Conservation (phyloP, 1,140 invertebrate species). For the Drosophila sp. region DNA sequence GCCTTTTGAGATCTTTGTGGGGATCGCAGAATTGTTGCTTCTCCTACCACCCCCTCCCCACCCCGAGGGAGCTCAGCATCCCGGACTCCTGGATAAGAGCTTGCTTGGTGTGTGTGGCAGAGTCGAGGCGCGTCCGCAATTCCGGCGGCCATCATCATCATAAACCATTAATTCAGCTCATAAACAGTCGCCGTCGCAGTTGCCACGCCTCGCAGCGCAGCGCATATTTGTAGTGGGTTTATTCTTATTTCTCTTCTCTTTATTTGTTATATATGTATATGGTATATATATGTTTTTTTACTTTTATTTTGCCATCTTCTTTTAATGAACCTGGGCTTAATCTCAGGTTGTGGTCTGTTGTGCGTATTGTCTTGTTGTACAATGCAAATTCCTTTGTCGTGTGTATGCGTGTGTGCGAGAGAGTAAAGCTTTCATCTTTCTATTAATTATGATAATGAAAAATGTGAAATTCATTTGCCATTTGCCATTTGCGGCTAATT, state of each 20-base stretch:
- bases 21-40: neutral
- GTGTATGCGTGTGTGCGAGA: neutral
- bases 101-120: neutral
- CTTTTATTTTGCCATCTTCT: neutral
- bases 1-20: slow-evolving; percentile 2
- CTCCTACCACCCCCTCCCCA: too few relatives aligned
- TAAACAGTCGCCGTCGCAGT: slow-evolving; percentile 45
- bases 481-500: slow-evolving; percentile 79
- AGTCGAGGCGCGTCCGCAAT: slow-evolving; percentile 28
- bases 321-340: neutral
- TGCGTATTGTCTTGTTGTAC: neutral
- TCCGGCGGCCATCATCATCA: slow-evolving; percentile 63
- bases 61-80: too few relatives aligned
- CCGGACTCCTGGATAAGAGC: neutral
- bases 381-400: neutral
- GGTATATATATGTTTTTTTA: too few relatives aligned
- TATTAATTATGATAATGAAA: slow-evolving; percentile 74
- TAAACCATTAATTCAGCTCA: slow-evolving; percentile 77
- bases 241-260: neutral
- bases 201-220: slow-evolving; percentile 43
- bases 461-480: slow-evolving; percentile 67
- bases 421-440: slow-evolving; percentile 42
- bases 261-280: slow-evolving; percentile 7
- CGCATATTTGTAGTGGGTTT: slow-evolving; percentile 13
- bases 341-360: neutral